Conservation (phyloP, 2,113 vertebrate species). For the Heptranchias perlo region DNA sequence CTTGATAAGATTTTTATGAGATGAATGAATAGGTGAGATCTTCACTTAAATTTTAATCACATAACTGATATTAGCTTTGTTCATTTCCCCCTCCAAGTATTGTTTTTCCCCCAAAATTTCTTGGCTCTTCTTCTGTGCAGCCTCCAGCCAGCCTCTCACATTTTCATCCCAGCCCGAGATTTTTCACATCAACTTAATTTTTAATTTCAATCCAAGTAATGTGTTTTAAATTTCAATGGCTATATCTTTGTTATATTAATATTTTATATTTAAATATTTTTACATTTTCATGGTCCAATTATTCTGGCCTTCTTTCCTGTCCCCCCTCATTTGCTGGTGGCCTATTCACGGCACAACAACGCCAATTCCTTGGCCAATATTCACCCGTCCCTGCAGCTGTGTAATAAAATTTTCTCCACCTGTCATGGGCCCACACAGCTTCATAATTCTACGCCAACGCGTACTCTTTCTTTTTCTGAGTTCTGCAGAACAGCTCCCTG, state of each 20-base stretch:
- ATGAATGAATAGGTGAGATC: neutral
- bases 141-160: neutral
- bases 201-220: neutral
- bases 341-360: neutral
- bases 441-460: neutral
- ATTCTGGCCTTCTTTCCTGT: neutral
- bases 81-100: neutral
- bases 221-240: neutral
- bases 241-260: neutral
- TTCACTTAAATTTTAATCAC: neutral
- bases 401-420: neutral
- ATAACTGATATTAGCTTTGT: neutral
- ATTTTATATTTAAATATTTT: neutral
- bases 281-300: neutral
- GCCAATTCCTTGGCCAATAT: neutral
- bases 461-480: neutral
- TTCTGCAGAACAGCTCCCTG: neutral
- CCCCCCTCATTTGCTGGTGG: neutral
- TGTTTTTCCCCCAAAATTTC: neutral
- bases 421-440: neutral
- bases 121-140: neutral
- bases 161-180: neutral
- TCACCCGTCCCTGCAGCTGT: neutral
- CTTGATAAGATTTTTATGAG: neutral
- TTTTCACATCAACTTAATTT: neutral